These are phyloP conservation scores for Cephus rjabovi DNA, from an alignment of 2,888 invertebrate species.

Conservation along the genomic window DNA sequence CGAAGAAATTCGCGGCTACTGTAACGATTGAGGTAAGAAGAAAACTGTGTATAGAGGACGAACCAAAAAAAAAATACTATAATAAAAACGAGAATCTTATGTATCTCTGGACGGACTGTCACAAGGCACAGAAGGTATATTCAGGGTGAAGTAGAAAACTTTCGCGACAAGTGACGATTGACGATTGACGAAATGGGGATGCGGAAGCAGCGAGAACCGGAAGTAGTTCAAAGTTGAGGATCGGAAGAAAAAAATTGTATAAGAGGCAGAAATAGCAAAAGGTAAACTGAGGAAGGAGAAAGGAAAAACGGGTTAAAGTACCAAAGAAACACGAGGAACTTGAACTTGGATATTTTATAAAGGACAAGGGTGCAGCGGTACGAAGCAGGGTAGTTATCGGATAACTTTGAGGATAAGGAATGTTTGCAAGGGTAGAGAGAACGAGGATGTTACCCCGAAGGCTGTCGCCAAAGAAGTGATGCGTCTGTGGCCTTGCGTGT, in stretches of 20 bases:
- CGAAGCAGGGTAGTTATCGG: neutral
- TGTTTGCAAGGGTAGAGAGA: constrained; percentile 34
- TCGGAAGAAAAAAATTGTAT: neutral
- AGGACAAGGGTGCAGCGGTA: constrained; percentile 7
- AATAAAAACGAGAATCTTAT: neutral
- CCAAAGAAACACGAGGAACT: constrained; percentile 19
- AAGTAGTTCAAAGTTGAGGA: neutral
- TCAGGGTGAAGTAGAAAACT: neutral
- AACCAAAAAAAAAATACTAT: neutral
- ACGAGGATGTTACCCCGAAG: constrained; percentile 61
- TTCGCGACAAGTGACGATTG: neutral
- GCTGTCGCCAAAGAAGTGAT: constrained; percentile 65
- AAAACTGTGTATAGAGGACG: neutral
- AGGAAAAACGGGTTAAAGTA: neutral
- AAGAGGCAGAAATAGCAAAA: neutral
- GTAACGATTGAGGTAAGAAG: neutral
- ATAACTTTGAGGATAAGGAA: neutral
- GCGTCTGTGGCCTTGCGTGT: constrained; percentile 57
- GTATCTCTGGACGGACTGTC: neutral
- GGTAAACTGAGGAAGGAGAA: neutral
- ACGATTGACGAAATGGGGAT: neutral
- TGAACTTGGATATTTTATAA: constrained; percentile 16
- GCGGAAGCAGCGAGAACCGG: neutral
- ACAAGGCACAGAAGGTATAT: neutral
- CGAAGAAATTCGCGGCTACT: no score